Conservation (phyloP, 2,888 invertebrate species). For the Carterocephalus palaemon region DNA sequence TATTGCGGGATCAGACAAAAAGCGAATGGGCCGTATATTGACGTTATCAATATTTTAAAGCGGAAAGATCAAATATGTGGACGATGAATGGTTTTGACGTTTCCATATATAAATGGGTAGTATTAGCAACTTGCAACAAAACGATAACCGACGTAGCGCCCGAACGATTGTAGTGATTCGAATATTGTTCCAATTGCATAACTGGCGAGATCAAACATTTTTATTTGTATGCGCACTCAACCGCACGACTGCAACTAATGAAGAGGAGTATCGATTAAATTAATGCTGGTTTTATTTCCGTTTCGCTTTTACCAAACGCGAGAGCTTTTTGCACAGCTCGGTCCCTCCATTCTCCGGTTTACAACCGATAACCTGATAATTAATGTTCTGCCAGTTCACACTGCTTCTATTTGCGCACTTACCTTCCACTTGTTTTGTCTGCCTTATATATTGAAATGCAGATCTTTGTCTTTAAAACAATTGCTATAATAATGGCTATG, state of each 20-base stretch:
- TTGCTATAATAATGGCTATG: too few relatives aligned
- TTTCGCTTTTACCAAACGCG: slow-evolving; percentile 49
- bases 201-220: slow-evolving; percentile 72
- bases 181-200: slow-evolving; percentile 65
- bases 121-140: slow-evolving; percentile 37
- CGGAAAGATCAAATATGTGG: slow-evolving; percentile 23
- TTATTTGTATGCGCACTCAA: slow-evolving; percentile 73
- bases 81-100: slow-evolving; percentile 31
- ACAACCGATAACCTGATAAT: slow-evolving; percentile 56
- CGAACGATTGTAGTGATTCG: slow-evolving; percentile 61
- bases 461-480: too few relatives aligned
- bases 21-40: slow-evolving; percentile 26
- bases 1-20: slow-evolving; percentile 24
- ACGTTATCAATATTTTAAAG: slow-evolving; percentile 31
- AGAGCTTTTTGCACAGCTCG: slow-evolving; percentile 46
- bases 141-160: slow-evolving; percentile 44
- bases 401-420: slow-evolving; percentile 28
- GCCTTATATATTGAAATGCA: slow-evolving; percentile 6
- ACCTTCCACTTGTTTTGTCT: slow-evolving; percentile 38
- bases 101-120: slow-evolving; percentile 24
- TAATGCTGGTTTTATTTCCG: slow-evolving; percentile 66
- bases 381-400: slow-evolving; percentile 52
- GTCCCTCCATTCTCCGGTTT: slow-evolving; percentile 42
- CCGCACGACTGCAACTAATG: slow-evolving; percentile 73
- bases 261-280: slow-evolving; percentile 74